Evolutionary conservation across 2,797 vertebrate genomes (phyloP).

Genomic region (Hyperoplus immaculatus): DNA sequence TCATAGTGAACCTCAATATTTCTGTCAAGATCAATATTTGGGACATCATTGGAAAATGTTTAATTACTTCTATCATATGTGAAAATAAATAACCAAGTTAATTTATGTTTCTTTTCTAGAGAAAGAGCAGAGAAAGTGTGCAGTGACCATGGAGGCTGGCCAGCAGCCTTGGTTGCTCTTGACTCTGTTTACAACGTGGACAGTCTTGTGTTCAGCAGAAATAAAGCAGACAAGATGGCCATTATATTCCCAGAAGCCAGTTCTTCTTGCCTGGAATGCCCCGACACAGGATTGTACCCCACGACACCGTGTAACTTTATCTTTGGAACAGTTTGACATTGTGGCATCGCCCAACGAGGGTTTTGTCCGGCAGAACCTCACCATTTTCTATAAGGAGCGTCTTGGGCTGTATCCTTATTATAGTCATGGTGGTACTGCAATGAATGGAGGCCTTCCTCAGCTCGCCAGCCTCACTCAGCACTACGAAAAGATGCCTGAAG

Average conservation of each 20-base stretch:
- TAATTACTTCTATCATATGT: neutral
- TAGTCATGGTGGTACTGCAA: conserved; percentile 54
- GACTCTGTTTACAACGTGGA: conserved; percentile 75
- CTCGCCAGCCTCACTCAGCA: conserved; percentile 89
- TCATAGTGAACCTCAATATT: accelerated
- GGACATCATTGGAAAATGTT: neutral
- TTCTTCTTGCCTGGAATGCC: conserved; percentile 94
- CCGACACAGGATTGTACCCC: conserved; percentile 94
- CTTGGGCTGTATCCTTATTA: conserved; percentile 94
- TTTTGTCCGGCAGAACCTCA: conserved; percentile 94
- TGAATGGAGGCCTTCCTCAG: conserved; percentile 94
- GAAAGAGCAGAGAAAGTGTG: conserved; percentile 57
- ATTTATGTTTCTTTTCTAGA: conserved; percentile 48
- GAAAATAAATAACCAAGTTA: neutral
- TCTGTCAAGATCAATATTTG: neutral
- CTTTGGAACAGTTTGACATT: conserved; percentile 90
- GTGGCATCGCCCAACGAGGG: conserved; percentile 93
- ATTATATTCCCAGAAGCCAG: conserved; percentile 90
- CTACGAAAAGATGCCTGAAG: conserved; percentile 79
- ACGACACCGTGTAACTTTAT: conserved; percentile 87
- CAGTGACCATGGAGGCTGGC: conserved; percentile 70
- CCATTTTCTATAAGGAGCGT: conserved; percentile 96
- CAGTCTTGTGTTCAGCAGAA: conserved; percentile 79
- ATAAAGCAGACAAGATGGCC: conserved; percentile 90
- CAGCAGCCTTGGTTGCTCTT: conserved; percentile 75